These are phyloP conservation scores for Lagopus leucura DNA, from an alignment of 2,113 vertebrate species.

Conservation along the genomic window DNA sequence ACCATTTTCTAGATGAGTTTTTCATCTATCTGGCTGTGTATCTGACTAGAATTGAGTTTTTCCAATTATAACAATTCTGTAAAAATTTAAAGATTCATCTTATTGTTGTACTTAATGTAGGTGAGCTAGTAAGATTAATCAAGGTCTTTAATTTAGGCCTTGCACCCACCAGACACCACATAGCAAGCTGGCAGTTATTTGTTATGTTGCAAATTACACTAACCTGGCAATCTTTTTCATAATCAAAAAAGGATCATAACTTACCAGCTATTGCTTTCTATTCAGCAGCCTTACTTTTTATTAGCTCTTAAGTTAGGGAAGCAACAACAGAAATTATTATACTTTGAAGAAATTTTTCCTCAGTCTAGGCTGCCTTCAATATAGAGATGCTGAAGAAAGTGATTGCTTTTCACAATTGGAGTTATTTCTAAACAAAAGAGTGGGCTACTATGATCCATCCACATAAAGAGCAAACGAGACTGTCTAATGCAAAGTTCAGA, in stretches of 20 bases:
- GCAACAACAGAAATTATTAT: not conserved
- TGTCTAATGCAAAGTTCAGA: not conserved
- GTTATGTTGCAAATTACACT: not conserved
- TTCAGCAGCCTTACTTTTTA: not conserved
- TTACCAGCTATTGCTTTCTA: not conserved
- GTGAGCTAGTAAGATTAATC: not conserved
- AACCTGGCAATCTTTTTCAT: not conserved
- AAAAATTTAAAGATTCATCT: not conserved
- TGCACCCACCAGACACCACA: not conserved
- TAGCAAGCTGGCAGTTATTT: not conserved
- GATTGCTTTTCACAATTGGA: not conserved
- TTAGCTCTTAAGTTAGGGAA: not conserved
- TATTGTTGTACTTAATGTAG: not conserved
- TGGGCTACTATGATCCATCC: not conserved
- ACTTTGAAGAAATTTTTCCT: not conserved
- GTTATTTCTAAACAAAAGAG: not conserved
- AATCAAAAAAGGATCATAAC: not conserved
- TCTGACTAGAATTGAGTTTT: not conserved
- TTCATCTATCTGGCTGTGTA: not conserved
- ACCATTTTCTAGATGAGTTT: not conserved
- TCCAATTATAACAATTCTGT: not conserved
- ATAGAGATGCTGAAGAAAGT: not conserved
- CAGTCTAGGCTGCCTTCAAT: not conserved
- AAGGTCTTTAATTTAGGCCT: not conserved
- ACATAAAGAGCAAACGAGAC: conserved; percentile 10